These are phyloP conservation scores for Rhynchopsitta pachyrhyncha DNA, from an alignment of 2,113 vertebrate genomes.

Conservation along the genomic window DNA sequence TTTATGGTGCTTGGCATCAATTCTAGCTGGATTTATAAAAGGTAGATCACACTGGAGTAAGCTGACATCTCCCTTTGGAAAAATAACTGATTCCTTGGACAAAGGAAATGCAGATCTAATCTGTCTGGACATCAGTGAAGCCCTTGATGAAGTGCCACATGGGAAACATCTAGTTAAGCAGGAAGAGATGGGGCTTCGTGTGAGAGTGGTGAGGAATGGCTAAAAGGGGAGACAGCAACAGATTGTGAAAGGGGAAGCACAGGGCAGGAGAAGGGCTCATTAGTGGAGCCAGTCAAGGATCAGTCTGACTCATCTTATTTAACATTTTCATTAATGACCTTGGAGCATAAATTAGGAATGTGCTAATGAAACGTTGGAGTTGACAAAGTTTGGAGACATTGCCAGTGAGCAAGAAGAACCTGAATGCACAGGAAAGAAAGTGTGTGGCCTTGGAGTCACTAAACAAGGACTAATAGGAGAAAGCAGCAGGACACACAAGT, in stretches of 20 bases:
- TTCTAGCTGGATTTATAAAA: not conserved
- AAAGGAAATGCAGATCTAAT: constrained; percentile 15
- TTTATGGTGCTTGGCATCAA: not conserved
- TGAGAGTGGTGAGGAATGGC: constrained; percentile 60
- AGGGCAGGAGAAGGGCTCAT: constrained; percentile 67
- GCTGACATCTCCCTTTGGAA: not conserved
- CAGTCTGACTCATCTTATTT: constrained; percentile 67
- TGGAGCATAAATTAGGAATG: constrained; percentile 64
- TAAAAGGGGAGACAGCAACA: constrained; percentile 55
- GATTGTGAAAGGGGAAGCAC: constrained; percentile 37
- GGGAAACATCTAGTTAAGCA: constrained; percentile 56
- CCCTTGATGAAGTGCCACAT: constrained; percentile 15
- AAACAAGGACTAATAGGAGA: not conserved
- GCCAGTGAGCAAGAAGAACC: constrained; percentile 32
- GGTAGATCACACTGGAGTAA: not conserved
- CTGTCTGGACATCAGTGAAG: constrained; percentile 31
- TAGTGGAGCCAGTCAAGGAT: constrained; percentile 58
- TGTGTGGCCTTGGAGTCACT: not conserved
- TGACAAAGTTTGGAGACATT: constrained; percentile 59
- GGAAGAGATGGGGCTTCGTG: not conserved
- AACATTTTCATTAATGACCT: constrained; percentile 70
- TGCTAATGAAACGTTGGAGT: constrained; percentile 62
- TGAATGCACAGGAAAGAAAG: not conserved
- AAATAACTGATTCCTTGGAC: not conserved
- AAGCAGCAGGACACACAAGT: not conserved